phyloP scores from a whole-genome alignment of 2,888 invertebrate genomes.

The Drosophila eohydei region DNA sequence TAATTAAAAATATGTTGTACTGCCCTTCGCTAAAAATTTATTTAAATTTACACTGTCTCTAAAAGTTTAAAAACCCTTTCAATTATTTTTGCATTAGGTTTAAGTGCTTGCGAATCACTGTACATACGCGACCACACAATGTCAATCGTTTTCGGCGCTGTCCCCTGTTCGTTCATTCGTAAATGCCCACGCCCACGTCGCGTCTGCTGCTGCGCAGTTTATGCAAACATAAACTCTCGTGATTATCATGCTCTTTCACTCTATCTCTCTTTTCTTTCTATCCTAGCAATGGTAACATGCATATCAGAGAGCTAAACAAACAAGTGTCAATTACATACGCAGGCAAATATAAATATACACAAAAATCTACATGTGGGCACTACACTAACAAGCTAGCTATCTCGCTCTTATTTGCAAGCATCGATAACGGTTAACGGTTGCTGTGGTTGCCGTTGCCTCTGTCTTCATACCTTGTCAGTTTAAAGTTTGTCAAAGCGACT shows the following conservation, averaged over 20 bases:
- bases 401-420: constrained; percentile 35
- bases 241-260: constrained; percentile 24
- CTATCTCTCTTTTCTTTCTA: neutral
- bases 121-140: constrained; percentile 18
- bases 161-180: constrained; percentile 31
- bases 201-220: constrained; percentile 66
- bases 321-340: constrained; percentile 63
- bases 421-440: constrained; percentile 38
- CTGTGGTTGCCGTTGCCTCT: constrained; percentile 11
- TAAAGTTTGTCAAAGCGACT: constrained; percentile 38
- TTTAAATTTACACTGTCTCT: neutral
- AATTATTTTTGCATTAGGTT: constrained; percentile 8
- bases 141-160: constrained; percentile 7
- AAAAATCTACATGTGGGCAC: neutral
- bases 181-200: constrained; percentile 45
- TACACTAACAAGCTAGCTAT: constrained; percentile 31
- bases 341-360: constrained; percentile 9
- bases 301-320: constrained; percentile 57
- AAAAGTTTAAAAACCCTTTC: neutral
- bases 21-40: constrained; percentile 9
- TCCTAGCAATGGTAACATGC: constrained; percentile 40
- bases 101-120: constrained; percentile 39
- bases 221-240: constrained; percentile 45
- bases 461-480: constrained; percentile 18
- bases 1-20: neutral